Evolutionary conservation across 2,888 invertebrate species (phyloP), one percentile per base, ranked within the genome.

Genomic region (Xanthia togata): DNA sequence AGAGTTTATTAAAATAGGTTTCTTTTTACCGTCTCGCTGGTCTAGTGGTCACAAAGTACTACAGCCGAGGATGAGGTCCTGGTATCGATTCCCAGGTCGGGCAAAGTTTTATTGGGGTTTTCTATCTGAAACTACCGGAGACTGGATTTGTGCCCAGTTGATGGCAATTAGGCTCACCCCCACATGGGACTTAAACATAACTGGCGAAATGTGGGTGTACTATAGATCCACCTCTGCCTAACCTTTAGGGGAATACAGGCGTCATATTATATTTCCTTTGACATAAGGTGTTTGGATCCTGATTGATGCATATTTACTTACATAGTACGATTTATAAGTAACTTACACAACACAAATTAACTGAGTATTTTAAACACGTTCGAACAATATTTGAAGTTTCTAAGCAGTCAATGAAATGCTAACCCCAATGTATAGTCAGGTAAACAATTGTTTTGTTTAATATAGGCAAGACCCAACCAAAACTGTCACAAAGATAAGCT

Each of bases 1-100:
- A 35, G n/a, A 23, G 20, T 79, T 73, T 62, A 50, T 70, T 64
- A 68, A 71, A 79, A 80, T 53, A 57, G 47, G 53, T 60, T 79
- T 38, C 14, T 26, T 73, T 62, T 62, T 31, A n/a, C 0, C 31
- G 31, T 31, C 31, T 31, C 31, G 1, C 2, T 31, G 31, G 31
- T 31, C 31, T 31, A 31, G 31, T 31, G 31, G 31, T 2, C 31
- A 31, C 31, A 31, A n/a, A 31, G 31, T 31, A 31, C 31, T 31
- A 31, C 31, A 2, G 2, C 31, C 2, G 31, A 31, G 2, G 31
- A 31, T n/a, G n/a, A n/a, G n/a, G n/a, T 31, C 31, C 31, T 31
- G 31, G 31, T 1, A 31, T 31, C 31, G 31, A 31, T 31, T 31
- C 31, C 2, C 31, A 2, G 31, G 31, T 31, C 31, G 31, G 31